Base-by-base conservation (phyloP, 2,113 vertebrate species). In the Mus spicilegus region DNA sequence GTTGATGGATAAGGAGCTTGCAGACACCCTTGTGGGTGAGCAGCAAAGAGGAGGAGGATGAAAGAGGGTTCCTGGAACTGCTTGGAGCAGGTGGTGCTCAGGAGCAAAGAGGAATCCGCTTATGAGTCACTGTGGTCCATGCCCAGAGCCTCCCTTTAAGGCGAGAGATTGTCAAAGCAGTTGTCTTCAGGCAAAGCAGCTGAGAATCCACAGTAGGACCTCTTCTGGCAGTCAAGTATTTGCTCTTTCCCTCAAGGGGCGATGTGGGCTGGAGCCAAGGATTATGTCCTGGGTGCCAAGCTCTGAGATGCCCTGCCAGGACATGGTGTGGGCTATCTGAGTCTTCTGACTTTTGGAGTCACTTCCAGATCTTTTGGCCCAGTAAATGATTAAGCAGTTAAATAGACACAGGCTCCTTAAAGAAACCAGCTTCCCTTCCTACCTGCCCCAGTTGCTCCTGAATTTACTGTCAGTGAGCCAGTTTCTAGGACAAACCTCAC, bases 401-500 rank as follows among this genome's bases (percentile, higher is more conserved):
- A 96, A 96, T 87, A 73, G 89, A 96, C 96, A 76, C 67, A 56
- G 95, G 67, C 95, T 96, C 93, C 82, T 97, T 97, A 94, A 96
- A 90, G 95, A 91, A 93, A 46, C 89, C 69, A 56, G 46, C 86
- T 82, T 96, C 96, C 90, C 90, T 86, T 76, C 3, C 10, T 86
- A 73, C 95, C 96, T 97, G 97, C 82, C 96, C 97, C 88, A 95
- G 95, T 95, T 96, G 80, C 93, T 97, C 95, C 67, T 90, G 73
- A 96, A 93, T 95, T 95, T 95, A 93, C 95, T 95, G 93, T 58
- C 54, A 72, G 36, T 22, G 95, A 96, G 95, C 95, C 97, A 96
- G 39, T 93, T 97, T 95, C 85, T 95, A 96, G 93, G 88, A 91
- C 93, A 97, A 94, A 96, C 20, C 51, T 39, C n/a, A 10, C 70